A percentile compares a stretch with the other conserved stretches of the same genome.
Conservation (phyloP, 2,888 invertebrate species). For the Hyles lineata region DNA sequence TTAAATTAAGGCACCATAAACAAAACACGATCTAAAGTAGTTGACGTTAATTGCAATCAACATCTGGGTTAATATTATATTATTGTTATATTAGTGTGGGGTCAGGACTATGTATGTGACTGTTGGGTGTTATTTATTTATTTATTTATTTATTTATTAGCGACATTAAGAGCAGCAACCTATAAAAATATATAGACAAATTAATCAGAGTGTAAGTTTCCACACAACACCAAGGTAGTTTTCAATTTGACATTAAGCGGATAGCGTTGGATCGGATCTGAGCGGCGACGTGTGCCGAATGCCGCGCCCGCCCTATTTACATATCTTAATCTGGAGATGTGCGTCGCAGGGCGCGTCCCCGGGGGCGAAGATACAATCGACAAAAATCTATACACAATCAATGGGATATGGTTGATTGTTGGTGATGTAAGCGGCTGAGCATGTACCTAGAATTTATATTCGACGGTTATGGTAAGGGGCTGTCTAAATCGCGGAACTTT, state of each 20-base stretch:
- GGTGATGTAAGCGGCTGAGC: background rate
- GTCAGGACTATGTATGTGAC: too few species aligned
- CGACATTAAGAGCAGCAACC: too few species aligned
- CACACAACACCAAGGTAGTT: background rate
- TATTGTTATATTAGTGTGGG: too few species aligned
- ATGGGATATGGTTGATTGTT: background rate
- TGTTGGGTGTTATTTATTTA: too few species aligned
- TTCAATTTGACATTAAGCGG: constrained; percentile 34
- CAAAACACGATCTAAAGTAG: too few species aligned
- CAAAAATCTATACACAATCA: constrained; percentile 24
- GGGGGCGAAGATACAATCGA: constrained; percentile 14
- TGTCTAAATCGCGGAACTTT: too few species aligned
- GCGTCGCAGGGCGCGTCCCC: constrained; percentile 35
- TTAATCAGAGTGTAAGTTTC: background rate
- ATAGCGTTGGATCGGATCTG: constrained; percentile 37
- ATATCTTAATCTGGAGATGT: constrained; percentile 58
- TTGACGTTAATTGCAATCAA: too few species aligned
- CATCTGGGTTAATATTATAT: too few species aligned
- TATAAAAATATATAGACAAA: too few species aligned
- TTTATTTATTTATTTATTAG: too few species aligned
- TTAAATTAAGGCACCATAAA: too few species aligned
- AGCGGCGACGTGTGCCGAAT: constrained; percentile 39
- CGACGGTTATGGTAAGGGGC: background rate
- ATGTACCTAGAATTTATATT: background rate
- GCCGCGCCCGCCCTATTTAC: constrained; percentile 53